A percentile compares a stretch with the other conserved stretches of the same genome.
Evolutionary conservation across 2,888 invertebrate genomes (phyloP).

Genomic region (Pollenia angustigena): DNA sequence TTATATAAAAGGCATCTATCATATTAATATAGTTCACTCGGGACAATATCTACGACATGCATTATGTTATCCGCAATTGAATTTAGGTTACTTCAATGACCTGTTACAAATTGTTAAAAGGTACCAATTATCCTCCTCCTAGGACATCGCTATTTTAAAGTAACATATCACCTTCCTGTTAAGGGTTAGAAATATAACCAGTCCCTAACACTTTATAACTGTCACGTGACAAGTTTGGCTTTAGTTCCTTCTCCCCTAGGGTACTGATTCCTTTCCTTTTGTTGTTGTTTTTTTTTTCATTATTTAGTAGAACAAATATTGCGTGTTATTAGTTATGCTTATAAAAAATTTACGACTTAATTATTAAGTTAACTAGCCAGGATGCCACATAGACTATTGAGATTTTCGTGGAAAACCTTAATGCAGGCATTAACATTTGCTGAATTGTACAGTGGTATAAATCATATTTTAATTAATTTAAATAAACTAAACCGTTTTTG

Average conservation of each 20-base stretch:
- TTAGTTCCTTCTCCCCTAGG: background rate
- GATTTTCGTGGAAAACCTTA: conserved; percentile 23
- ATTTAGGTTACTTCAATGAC: too few relatives aligned
- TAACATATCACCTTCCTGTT: too few relatives aligned
- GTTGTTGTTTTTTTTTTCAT: conserved; percentile 5
- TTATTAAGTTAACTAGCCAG: conserved; percentile 56
- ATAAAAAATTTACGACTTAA: conserved; percentile 37
- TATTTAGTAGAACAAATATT: conserved; percentile 47
- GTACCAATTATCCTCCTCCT: too few relatives aligned
- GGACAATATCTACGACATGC: too few relatives aligned
- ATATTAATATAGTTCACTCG: too few relatives aligned
- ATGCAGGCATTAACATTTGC: background rate
- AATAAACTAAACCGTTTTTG: too few relatives aligned
- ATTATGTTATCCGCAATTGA: too few relatives aligned
- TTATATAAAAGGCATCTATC: too few relatives aligned
- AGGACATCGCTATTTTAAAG: too few relatives aligned
- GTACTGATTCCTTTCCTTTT: conserved; percentile 49
- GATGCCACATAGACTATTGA: conserved; percentile 19
- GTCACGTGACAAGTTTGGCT: background rate
- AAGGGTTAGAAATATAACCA: too few relatives aligned
- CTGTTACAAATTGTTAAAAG: too few relatives aligned
- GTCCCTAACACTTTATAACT: background rate
- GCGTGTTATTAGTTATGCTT: conserved; percentile 52
- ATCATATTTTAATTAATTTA: too few relatives aligned
- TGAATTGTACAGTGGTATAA: background rate